A percentile compares a stretch with the other conserved stretches of the same genome.
Evolutionary conservation across 2,888 invertebrate species (phyloP).

Genomic region (Coecobrya sp.): DNA sequence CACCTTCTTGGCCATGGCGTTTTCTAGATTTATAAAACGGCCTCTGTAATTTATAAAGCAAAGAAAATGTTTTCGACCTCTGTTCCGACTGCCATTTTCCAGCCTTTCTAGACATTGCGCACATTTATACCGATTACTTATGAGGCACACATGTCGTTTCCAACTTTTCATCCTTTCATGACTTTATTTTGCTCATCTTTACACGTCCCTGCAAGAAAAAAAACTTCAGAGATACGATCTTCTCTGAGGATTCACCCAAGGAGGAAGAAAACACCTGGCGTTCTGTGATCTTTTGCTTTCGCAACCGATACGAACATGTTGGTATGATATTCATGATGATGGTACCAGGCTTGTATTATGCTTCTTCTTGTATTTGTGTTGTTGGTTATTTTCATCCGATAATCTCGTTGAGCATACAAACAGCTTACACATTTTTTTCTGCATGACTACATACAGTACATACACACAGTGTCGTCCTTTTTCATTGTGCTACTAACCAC

Average conservation of each 20-base stretch:
- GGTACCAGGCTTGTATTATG: no score
- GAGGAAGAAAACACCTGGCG: background rate
- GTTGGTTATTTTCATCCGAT: background rate
- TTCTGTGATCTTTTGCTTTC: background rate
- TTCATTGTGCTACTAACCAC: background rate
- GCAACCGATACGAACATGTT: no score
- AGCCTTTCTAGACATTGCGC: no score
- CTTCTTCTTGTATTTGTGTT: background rate
- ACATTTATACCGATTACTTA: background rate
- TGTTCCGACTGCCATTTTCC: no score
- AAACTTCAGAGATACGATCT: background rate
- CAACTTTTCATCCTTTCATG: background rate
- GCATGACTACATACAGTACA: background rate
- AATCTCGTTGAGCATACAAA: background rate
- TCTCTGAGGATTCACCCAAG: background rate
- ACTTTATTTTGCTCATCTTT: background rate
- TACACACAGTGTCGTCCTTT: no score
- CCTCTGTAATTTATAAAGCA: no score
- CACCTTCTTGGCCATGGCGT: no score
- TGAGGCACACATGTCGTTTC: background rate
- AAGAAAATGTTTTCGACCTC: no score
- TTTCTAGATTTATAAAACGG: no score
- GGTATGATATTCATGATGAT: no score
- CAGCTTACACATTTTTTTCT: background rate
- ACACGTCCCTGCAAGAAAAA: background rate